phyloP scores from a whole-genome alignment of 2,797 vertebrate genomes.

The Diglossa cyanea region DNA sequence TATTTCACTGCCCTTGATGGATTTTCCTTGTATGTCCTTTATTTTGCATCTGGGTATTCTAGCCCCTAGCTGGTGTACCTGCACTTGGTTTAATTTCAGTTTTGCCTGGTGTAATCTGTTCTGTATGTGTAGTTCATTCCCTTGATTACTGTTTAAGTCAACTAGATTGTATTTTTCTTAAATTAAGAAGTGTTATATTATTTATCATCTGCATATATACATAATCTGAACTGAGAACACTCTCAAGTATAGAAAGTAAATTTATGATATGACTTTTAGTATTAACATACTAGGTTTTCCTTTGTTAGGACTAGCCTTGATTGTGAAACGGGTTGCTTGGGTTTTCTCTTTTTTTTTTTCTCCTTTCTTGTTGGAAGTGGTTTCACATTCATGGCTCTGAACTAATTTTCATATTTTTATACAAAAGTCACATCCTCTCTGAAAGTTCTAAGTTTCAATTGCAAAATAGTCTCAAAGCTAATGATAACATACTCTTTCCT shows the following conservation, averaged over 20 bases:
- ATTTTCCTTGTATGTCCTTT: not conserved
- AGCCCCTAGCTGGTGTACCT: not conserved
- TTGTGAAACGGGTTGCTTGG: not conserved
- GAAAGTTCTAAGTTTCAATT: not conserved
- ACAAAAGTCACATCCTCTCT: not conserved
- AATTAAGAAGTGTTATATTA: not conserved
- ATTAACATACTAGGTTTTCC: not conserved
- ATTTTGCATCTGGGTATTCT: not conserved
- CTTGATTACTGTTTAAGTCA: not conserved
- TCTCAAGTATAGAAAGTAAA: not conserved
- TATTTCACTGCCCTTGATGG: not conserved
- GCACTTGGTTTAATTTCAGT: not conserved
- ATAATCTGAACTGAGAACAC: not conserved
- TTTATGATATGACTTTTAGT: not conserved
- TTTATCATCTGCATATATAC: not conserved
- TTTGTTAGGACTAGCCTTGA: not conserved
- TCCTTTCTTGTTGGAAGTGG: slow-evolving; percentile 30
- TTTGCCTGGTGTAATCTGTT: not conserved
- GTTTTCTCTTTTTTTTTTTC: fast-evolving
- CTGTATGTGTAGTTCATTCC: not conserved
- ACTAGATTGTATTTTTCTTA: not conserved
- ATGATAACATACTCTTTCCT: not conserved
- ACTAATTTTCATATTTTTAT: not conserved
- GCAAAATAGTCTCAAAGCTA: not conserved
- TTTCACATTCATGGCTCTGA: not conserved